A percentile compares a stretch with the other conserved stretches of the same genome.
These are phyloP conservation scores for Muntiacus reevesi DNA, from an alignment of 2,113 vertebrate genomes.

Conservation along the genomic window DNA sequence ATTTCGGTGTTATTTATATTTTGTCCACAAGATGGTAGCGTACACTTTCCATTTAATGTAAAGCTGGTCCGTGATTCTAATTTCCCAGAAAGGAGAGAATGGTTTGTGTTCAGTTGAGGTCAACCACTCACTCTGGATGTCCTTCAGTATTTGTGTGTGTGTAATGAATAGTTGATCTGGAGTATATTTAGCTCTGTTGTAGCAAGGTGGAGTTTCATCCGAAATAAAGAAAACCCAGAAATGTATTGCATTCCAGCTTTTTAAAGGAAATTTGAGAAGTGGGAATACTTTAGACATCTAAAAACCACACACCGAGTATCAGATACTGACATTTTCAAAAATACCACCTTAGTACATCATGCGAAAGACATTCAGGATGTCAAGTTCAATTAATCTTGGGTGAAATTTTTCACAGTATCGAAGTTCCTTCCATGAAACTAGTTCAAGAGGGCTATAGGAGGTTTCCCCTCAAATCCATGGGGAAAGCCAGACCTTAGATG, in stretches of 20 bases:
- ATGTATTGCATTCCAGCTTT: constrained; percentile 39
- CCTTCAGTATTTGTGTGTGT: neutral
- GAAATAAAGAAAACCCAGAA: constrained; percentile 63
- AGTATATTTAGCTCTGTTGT: constrained; percentile 33
- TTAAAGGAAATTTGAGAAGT: constrained; percentile 67
- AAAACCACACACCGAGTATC: constrained; percentile 68
- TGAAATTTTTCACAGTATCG: constrained; percentile 58
- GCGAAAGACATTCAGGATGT: constrained; percentile 69
- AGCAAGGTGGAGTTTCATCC: constrained; percentile 52
- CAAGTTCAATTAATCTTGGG: constrained; percentile 69
- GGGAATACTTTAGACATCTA: constrained; percentile 59
- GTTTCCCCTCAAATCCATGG: constrained; percentile 42
- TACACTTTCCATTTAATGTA: constrained; percentile 68
- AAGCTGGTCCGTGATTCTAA: neutral
- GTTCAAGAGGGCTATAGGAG: constrained; percentile 51
- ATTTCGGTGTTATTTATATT: constrained; percentile 57
- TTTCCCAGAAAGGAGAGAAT: constrained; percentile 13
- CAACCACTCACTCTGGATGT: constrained; percentile 26
- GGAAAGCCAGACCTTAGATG: neutral
- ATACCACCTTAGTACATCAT: constrained; percentile 65
- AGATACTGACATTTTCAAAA: constrained; percentile 67
- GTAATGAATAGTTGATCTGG: constrained; percentile 63
- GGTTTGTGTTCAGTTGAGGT: neutral
- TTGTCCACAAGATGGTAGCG: constrained; percentile 82
- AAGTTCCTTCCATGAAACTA: constrained; percentile 53